These are phyloP conservation scores for Odontophorus gujanensis DNA, from an alignment of 2,113 vertebrate genomes.

Conservation along the genomic window DNA sequence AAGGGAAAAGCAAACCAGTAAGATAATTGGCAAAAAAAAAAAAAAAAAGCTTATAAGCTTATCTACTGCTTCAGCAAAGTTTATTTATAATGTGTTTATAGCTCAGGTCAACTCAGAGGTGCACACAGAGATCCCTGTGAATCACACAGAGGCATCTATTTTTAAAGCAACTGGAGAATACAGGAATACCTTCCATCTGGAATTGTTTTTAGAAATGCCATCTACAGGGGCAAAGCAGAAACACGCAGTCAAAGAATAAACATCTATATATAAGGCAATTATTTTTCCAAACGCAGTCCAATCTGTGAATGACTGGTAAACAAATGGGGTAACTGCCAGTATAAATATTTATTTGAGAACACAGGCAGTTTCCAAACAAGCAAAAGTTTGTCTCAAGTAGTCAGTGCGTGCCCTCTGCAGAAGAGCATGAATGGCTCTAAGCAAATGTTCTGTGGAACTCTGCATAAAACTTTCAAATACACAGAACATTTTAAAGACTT, in stretches of 20 bases:
- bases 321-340: constrained; percentile 73
- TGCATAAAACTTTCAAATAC: not conserved
- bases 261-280: constrained; percentile 68
- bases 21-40: not conserved
- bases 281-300: constrained; percentile 47
- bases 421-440: constrained; percentile 46
- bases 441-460: constrained; percentile 6
- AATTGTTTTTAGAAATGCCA: constrained; percentile 63
- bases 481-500: not conserved
- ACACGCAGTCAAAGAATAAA: constrained; percentile 67
- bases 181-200: constrained; percentile 61
- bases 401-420: not conserved
- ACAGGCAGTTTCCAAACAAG: constrained; percentile 63
- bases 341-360: constrained; percentile 77
- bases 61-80: not conserved
- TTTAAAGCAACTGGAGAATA: constrained; percentile 48
- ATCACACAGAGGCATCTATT: constrained; percentile 20
- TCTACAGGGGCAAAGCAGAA: constrained; percentile 35
- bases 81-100: constrained; percentile 1
- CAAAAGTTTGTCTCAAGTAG: constrained; percentile 62
- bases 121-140: not conserved
- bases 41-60: accelerated
- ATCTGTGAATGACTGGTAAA: constrained; percentile 72
- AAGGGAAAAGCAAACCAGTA: not conserved
- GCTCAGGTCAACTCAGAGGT: not conserved